A percentile compares a stretch with the other conserved stretches of the same genome.
Evolutionary conservation across 2,888 invertebrate species (phyloP).

Genomic region (Creontiades dilutus): DNA sequence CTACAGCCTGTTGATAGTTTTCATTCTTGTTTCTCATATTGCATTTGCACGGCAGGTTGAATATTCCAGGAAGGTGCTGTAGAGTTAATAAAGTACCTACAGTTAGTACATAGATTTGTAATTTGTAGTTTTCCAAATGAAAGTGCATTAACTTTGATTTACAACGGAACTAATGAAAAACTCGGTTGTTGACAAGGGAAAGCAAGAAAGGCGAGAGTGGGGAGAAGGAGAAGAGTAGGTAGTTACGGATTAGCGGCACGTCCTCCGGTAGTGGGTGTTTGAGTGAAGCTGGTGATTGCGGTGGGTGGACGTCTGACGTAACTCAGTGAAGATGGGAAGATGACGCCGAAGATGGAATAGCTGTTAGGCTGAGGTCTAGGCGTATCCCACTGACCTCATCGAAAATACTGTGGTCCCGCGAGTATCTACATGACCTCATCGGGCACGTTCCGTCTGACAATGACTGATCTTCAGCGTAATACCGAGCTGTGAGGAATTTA

Average conservation of each 20-base stretch:
- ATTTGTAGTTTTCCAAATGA: too few species aligned
- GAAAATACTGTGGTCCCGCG: neutral
- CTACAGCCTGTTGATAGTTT: too few species aligned
- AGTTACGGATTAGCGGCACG: neutral
- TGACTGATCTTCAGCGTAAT: too few species aligned
- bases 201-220: neutral
- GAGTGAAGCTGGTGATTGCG: neutral
- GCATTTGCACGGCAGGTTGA: too few species aligned
- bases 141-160: too few species aligned
- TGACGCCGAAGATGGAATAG: neutral
- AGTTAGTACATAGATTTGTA: too few species aligned
- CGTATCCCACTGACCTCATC: constrained; percentile 6
- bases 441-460: neutral
- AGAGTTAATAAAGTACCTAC: too few species aligned
- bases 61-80: too few species aligned
- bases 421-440: constrained; percentile 21
- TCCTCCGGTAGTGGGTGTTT: constrained; percentile 9
- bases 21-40: too few species aligned
- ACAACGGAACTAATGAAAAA: too few species aligned
- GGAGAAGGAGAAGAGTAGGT: neutral
- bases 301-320: constrained; percentile 34
- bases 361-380: constrained; percentile 6
- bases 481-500: too few species aligned
- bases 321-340: neutral
- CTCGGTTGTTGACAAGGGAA: neutral